Evolutionary conservation across 30 jellyfish, hydroid and myxozoan genomes (phyloP).

Genomic region (Aurelia aurita complex sp. Pacific): DNA sequence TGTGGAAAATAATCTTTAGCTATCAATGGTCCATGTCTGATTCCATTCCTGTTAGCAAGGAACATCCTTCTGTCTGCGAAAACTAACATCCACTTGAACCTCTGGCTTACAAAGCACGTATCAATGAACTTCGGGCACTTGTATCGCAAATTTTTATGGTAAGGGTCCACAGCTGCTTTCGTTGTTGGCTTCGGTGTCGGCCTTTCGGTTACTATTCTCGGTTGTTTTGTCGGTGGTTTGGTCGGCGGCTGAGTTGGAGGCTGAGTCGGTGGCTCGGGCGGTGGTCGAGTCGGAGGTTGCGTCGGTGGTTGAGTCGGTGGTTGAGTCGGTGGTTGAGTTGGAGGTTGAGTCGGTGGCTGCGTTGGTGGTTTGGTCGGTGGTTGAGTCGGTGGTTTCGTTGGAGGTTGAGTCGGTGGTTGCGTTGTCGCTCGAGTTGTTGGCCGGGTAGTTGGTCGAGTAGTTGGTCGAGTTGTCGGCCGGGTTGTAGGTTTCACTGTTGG

Average conservation of each 20-base stretch:
- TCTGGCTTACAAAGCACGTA: conserved; percentile 32
- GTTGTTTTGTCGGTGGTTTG: conserved; percentile 4
- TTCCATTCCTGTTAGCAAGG: conserved; percentile 70
- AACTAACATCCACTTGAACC: conserved; percentile 55
- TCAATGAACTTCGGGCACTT: conserved; percentile 40
- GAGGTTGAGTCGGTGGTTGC: not conserved
- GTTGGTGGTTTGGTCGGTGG: conserved; percentile 11
- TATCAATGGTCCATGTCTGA: conserved; percentile 65
- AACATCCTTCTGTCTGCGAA: conserved; percentile 32
- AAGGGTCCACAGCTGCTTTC: conserved; percentile 23
- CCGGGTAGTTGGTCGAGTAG: conserved; percentile 7
- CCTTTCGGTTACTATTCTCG: not conserved
- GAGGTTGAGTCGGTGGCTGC: not conserved
- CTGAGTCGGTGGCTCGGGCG: not conserved
- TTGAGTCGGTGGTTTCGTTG: conserved; percentile 6
- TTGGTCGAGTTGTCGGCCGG: not conserved
- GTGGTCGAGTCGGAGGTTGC: not conserved
- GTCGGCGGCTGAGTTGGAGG: not conserved
- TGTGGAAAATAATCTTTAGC: conserved; percentile 45
- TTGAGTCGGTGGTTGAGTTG: not conserved
- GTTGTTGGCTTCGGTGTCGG: conserved; percentile 4
- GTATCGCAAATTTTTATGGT: conserved; percentile 28
- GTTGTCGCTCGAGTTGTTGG: conserved; percentile 13
- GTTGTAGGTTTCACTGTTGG: not conserved
- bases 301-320: conserved; percentile 6